A percentile compares a stretch with the other conserved stretches of the same genome.
Evolutionary conservation across 1,140 invertebrate species (phyloP).

Genomic region (Cydia strobilella): DNA sequence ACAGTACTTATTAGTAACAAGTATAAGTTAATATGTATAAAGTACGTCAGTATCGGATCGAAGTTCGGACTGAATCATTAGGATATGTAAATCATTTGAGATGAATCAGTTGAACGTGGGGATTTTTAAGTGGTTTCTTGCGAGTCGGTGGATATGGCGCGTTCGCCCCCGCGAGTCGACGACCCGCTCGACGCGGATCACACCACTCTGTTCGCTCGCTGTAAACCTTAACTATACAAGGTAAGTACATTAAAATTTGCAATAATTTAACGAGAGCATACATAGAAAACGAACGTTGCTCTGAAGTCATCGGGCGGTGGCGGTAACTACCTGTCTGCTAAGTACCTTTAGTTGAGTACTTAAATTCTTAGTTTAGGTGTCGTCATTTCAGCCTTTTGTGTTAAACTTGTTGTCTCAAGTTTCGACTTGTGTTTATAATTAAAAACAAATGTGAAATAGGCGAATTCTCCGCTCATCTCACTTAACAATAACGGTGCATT

Average conservation of each 20-base stretch:
- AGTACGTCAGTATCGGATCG: constrained; percentile 17
- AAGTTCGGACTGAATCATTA: constrained; percentile 26
- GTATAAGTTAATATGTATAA: neutral
- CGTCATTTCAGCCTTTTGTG: neutral
- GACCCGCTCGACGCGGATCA: constrained; percentile 8
- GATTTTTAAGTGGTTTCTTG: constrained; percentile 30
- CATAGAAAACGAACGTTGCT: neutral
- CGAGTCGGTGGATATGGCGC: constrained; percentile 21
- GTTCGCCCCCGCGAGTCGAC: constrained; percentile 24
- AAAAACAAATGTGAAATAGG: too few relatives aligned
- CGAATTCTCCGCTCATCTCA: too few relatives aligned
- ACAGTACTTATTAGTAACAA: neutral
- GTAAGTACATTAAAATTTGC: neutral
- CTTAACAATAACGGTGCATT: too few relatives aligned
- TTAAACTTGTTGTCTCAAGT: neutral
- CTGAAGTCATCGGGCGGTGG: neutral
- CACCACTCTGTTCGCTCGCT: neutral
- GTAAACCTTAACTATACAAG: constrained; percentile 13
- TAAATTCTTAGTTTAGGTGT: constrained; percentile 5
- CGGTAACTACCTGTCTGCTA: neutral
- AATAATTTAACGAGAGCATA: neutral
- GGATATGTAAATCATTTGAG: constrained; percentile 26
- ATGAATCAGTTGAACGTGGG: constrained; percentile 26
- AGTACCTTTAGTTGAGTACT: neutral
- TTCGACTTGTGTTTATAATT: too few relatives aligned